Evolutionary conservation across 2,113 vertebrate genomes (phyloP), one percentile per base, ranked within the genome.

Genomic region (Urocynchramus pylzowi): DNA sequence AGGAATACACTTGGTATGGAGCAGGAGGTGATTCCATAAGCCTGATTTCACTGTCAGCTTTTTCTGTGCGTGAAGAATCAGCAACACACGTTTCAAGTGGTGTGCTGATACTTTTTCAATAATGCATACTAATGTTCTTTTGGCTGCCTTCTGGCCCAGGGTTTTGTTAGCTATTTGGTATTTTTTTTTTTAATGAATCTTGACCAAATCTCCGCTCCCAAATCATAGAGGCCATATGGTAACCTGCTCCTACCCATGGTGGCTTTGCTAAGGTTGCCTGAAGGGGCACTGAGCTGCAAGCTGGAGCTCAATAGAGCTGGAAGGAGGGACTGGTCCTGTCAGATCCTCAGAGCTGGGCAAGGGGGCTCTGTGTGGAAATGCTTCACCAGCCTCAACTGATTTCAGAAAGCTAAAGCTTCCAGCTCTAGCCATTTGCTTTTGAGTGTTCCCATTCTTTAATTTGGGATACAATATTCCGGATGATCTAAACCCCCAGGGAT

Each of bases 181-280:
- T 0, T 20, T 2, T 22, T 74, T 82, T 57, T 63, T 75, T 26
- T 0, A 63, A 16, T 9, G 18, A 53, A 13, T 45, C 33, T 35
- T 59, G 60, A 26, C 26, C 39, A 61, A 23, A 53, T 68, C 37
- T 87, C 27, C 16, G 27, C n/a, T 44, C 59, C 11, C 24, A 39
- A 20, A 37, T 37, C 30, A 39, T 5, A 30, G 19, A 9, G 52
- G 39, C 28, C 5, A 5, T 12, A 42, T 84, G 57, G 53, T 24
- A 24, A 76, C 37, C 57, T 3, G 2, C 76, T 89, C 63, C 68
- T 93, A 89, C 50, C 87, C 21, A 3, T 39, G 20, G 73, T 90
- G 87, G 90, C 56, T 95, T 95, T 79, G 80, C 37, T 83, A 11
- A 93, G 75, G 87, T 65, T 88, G 77, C 56, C 87, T 91, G 93